Conservation (phyloP, 2,113 vertebrate genomes). For the Argyrosomus japonicus region DNA sequence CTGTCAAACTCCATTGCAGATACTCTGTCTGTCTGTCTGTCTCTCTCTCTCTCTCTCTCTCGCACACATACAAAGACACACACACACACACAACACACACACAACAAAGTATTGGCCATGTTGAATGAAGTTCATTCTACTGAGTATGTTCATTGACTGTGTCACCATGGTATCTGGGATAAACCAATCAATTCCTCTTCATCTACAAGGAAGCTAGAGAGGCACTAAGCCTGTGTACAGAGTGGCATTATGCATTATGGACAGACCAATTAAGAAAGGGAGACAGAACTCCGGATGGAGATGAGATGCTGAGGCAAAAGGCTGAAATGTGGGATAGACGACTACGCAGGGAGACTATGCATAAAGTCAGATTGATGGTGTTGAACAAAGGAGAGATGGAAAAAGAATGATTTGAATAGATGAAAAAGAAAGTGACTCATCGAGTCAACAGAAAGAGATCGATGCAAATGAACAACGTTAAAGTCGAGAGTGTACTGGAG, state of each 20-base stretch:
- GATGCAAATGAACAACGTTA: slow-evolving; percentile 57
- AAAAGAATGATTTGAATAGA: slow-evolving; percentile 49
- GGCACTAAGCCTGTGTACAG: slow-evolving; percentile 40
- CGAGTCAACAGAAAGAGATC: slow-evolving; percentile 42
- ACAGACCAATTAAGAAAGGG: slow-evolving; percentile 67
- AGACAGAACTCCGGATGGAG: slow-evolving; percentile 40
- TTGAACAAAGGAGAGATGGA: slow-evolving; percentile 42
- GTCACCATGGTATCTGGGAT: slow-evolving; percentile 60
- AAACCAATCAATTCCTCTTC: slow-evolving; percentile 63
- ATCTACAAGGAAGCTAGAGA: slow-evolving; percentile 51
- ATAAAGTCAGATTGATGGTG: slow-evolving; percentile 59
- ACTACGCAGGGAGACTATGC: slow-evolving; percentile 28
- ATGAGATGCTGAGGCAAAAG: slow-evolving; percentile 47
- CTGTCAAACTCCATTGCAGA: slow-evolving; percentile 43
- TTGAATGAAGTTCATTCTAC: slow-evolving; percentile 53
- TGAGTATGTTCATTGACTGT: slow-evolving; percentile 59
- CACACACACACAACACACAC: background rate
- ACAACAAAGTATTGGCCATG: slow-evolving; percentile 16
- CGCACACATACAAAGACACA: too few relatives aligned
- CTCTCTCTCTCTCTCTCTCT: background rate
- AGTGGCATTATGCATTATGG: slow-evolving; percentile 66
- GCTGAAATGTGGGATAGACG: slow-evolving; percentile 39
- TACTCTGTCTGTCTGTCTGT: background rate
- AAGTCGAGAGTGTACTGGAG: slow-evolving; percentile 33
- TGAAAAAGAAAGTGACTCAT: slow-evolving; percentile 49